Base-by-base conservation (phyloP, 2,888 invertebrate genomes). In the Sepioteuthis lessoniana region DNA sequence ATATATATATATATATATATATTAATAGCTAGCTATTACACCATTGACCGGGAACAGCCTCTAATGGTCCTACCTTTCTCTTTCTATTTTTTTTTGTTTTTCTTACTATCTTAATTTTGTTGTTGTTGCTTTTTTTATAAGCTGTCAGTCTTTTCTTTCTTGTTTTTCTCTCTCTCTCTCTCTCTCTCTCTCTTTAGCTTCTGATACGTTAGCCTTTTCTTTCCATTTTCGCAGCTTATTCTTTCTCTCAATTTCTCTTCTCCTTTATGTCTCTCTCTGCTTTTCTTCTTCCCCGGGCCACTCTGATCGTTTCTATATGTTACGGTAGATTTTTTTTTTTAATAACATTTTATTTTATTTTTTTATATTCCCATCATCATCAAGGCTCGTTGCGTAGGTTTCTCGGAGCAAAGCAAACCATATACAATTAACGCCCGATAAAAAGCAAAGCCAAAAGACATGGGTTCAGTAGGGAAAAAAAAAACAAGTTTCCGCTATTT, bases 51-150 rank as follows among this genome's bases (percentile, higher is more conserved):
- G 76, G 76, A 76, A n/a, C 76, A 19, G 76, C n/a, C 76, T 76
- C 76, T 13, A 76, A 76, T 35, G 35, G 35, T 76, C 76, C 19
- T 5, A 19, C 16, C 94, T 92, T 76, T 76, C 93, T 93, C 93
- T 93, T n/a, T 90, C 46, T 93, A 42, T 93, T 60, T 93, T 46
- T 93, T 93, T 92, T 35, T 93, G 35, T 93, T 90, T 93, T 90
- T 93, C 93, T 42, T 42, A 5, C 42, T 42, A 5, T 42, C 42
- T 42, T 42, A n/a, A n/a, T 42, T 42, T 42, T 42, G 42, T 42
- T 42, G 42, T 5, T 42, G 25, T 55, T 55, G 5, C 5, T 50
- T 50, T 55, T 42, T 42, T 5, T 42, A 42, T 42, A 42, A 42
- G 7, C 7, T 42, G 4, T 42, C 42, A 42, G 42, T 42, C 42